Evolutionary conservation across 2,113 vertebrate species (phyloP), one percentile per base, ranked within the genome.

Genomic region (Nasalis larvatus): DNA sequence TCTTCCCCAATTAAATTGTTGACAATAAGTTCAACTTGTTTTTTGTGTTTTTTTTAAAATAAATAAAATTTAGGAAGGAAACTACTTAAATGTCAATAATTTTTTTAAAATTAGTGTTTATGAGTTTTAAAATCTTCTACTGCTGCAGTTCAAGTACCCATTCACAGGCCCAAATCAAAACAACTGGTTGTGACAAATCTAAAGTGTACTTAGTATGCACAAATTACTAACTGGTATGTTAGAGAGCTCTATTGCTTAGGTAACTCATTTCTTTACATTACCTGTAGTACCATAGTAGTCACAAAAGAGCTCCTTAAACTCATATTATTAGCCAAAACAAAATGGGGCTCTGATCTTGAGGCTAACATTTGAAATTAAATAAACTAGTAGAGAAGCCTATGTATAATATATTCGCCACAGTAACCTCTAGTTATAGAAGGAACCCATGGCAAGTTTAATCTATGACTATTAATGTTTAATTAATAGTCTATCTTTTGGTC

Each of bases 241-340:
- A 23, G 27, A 27, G 89, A 81, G 20, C 56, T 71, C 74, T 77
- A 60, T 30, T 66, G 56, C 66, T 89, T 68, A 71, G 88, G 86
- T 30, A 63, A 71, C 40, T 88, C 68, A 80, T 86, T 89, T 93
- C 91, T 96, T 92, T 96, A 77, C 69, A 95, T 91, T 76, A 96
- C 47, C 84, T 81, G 7, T 49, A 37, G 13, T 73, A 68, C 12
- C 92, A 14, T 13, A 35, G 8, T 20, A 8, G 16, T 86, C 66
- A n/a, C 58, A 54, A 35, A 3, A 68, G 81, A 89, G 23, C 35
- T 81, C 9, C 42, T 66, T 68, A 80, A 69, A 80, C 16, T 92
- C 74, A 25, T 78, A 9, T 52, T 56, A 37, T 92, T 94, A 86
- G 37, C 58, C 69, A 40, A 92, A 97, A 85, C 58, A 86, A 86